phyloP scores from a whole-genome alignment of 2,113 vertebrate genomes.

The Bubalus kerabau region DNA sequence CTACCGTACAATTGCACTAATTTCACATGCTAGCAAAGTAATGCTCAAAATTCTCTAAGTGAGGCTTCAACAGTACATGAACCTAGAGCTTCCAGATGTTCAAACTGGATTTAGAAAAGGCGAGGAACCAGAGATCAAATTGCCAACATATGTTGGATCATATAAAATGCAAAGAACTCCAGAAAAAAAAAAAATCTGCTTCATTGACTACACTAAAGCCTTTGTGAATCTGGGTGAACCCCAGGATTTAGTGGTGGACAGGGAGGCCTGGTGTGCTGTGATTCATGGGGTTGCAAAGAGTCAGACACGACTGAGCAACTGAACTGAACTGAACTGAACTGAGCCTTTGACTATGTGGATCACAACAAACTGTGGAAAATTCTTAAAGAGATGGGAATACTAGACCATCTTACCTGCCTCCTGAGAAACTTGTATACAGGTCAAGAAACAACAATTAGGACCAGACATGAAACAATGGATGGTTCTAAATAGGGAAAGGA shows the following conservation, averaged over 20 bases:
- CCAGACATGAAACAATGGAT: neutral
- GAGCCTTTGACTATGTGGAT: neutral
- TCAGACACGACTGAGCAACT: no score
- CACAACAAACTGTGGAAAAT: neutral
- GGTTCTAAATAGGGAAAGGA: neutral
- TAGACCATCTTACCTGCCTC: neutral
- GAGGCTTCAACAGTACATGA: neutral
- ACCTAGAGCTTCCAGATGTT: neutral
- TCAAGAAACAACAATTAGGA: neutral
- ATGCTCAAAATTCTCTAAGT: neutral
- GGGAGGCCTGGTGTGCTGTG: no score
- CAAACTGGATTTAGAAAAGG: neutral
- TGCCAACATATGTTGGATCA: neutral
- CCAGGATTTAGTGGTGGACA: no score
- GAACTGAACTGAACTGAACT: no score
- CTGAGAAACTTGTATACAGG: neutral
- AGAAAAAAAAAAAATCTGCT: neutral
- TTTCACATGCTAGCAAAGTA: neutral
- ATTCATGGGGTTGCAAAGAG: no score
- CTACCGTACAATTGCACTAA: fast-evolving
- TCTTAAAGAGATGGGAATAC: neutral
- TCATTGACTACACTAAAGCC: neutral
- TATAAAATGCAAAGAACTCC: neutral
- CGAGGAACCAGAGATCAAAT: neutral
- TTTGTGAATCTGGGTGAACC: neutral